Evolutionary conservation across 2,113 vertebrate species (phyloP), one percentile per base, ranked within the genome.

Genomic region (Plotosus lineatus): DNA sequence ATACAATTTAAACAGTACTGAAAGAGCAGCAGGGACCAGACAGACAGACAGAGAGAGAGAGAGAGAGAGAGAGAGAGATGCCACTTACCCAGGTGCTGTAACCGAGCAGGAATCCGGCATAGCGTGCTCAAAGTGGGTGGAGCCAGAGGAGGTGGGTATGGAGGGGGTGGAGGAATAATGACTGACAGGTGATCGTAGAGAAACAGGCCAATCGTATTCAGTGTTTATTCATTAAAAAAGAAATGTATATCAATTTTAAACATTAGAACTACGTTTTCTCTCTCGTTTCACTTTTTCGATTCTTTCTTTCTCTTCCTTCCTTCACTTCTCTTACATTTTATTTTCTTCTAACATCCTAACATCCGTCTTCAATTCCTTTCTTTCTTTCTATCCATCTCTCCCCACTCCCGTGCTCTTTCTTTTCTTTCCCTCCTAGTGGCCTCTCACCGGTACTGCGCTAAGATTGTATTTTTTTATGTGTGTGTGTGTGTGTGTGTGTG

Each of bases 121-220:
- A 77, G 68, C 6, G 77, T 78, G 53, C 79, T 82, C 53, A 65
- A 63, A 72, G 80, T 38, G 17, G 90, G 74, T 4, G 86, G 82
- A 50, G 80, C 85, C 77, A 80, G 53, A 58, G 85, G 92, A 61
- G 90, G 90, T 14, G 92, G 91, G 63, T 90, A 93, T 10, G 91
- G 46, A 14, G 91, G 91, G 65, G 90, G 90, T 15, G 91, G 92
- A n/a, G 92, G 91, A 51, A 93, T 92, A 86, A 91, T 89, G 78
- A 91, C 90, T 91, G 90, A 88, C 83, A 79, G 83, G 76, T 11
- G 81, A 74, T 42, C n/a, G 84, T 66, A 82, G 73, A 80, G 31
- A 85, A 19, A 87, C 63, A 82, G 44, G 74, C 75, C 38, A 75
- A 40, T 61, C 69, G 23, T 68, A 33, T 40, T 33, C 38, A 79